These are phyloP conservation scores for Hiodon alosoides DNA, from an alignment of 2,113 vertebrate genomes.

Conservation along the genomic window DNA sequence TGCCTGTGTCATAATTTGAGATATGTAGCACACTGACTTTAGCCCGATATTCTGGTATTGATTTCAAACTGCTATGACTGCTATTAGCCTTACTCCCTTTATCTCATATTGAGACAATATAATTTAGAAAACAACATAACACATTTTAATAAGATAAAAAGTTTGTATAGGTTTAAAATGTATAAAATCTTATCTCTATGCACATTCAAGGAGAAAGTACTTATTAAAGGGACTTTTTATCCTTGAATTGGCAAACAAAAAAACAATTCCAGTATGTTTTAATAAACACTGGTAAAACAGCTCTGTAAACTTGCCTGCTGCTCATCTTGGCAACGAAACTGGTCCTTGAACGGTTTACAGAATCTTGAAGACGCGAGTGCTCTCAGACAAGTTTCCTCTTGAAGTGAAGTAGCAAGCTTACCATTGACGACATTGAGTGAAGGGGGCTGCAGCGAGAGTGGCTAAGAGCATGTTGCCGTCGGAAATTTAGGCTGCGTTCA, in stretches of 20 bases:
- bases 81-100: background rate
- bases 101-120: background rate
- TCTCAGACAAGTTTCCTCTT: background rate
- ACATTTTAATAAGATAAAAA: no score
- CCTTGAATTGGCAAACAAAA: no score
- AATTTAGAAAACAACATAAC: no score
- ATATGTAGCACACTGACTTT: slow-evolving; percentile 33
- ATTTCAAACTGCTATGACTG: slow-evolving; percentile 6
- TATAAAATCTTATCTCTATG: no score
- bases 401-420: background rate
- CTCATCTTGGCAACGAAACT: background rate
- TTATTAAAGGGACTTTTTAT: no score
- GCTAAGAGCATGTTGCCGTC: background rate
- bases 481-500: background rate
- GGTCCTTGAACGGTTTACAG: background rate
- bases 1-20: slow-evolving; percentile 61
- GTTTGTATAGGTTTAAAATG: no score
- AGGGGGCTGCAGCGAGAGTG: background rate
- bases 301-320: background rate
- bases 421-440: slow-evolving; percentile 1
- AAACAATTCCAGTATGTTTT: no score
- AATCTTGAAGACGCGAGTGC: background rate
- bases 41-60: slow-evolving; percentile 1
- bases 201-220: no score
- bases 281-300: no score